Percentiles rank a stretch among this genome's conserved stretches.
Conservation (phyloP, 2,888 invertebrate species). For the Strigamia maritima region DNA sequence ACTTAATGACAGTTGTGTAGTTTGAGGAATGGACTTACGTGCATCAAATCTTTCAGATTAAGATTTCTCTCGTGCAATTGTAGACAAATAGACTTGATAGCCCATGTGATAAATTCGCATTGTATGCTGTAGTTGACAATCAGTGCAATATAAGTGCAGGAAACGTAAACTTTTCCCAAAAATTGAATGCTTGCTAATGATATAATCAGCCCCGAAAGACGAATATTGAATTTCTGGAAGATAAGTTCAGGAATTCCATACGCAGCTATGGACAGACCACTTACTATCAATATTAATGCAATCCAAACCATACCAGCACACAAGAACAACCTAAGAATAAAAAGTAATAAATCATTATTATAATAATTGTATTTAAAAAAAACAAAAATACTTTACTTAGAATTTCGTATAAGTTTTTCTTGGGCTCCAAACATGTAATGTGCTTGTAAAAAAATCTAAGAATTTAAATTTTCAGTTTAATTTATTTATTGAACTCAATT, state of each 20-base stretch:
- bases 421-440: slow-evolving; percentile 49
- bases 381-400: slow-evolving; percentile 46
- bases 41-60: slow-evolving; percentile 50
- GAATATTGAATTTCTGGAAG: slow-evolving; percentile 37
- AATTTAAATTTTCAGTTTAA: slow-evolving; percentile 35
- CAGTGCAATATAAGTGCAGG: slow-evolving; percentile 51
- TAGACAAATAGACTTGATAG: slow-evolving; percentile 49
- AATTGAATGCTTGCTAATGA: slow-evolving; percentile 45
- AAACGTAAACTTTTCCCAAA: slow-evolving; percentile 48
- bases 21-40: slow-evolving; percentile 46
- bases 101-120: slow-evolving; percentile 52
- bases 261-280: slow-evolving; percentile 49
- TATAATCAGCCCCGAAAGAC: slow-evolving; percentile 28
- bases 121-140: slow-evolving; percentile 52
- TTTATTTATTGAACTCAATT: too few species aligned
- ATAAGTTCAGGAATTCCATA: slow-evolving; percentile 43
- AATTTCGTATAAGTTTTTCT: slow-evolving; percentile 48
- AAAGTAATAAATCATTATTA: slow-evolving; percentile 35
- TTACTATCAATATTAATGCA: slow-evolving; percentile 47
- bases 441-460: slow-evolving; percentile 51
- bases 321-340: slow-evolving; percentile 41
- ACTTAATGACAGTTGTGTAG: background rate
- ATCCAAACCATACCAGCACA: slow-evolving; percentile 47
- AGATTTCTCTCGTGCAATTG: slow-evolving; percentile 51
- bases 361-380: background rate